Evolutionary conservation across 2,888 invertebrate species (phyloP).

Genomic region (Noctua pronuba): DNA sequence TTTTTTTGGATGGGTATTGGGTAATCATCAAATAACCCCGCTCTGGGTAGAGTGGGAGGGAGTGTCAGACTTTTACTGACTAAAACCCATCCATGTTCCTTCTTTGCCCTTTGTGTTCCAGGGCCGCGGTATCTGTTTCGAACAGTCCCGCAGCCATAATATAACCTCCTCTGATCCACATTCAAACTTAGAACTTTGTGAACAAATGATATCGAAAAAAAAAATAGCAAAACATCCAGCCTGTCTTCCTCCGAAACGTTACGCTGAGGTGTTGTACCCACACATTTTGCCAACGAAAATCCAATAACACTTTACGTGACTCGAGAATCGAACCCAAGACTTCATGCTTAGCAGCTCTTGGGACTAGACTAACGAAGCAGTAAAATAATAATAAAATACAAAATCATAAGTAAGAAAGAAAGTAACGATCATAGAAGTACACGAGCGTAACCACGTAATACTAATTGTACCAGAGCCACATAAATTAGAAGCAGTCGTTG

Average conservation of each 20-base stretch:
- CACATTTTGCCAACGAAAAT: background rate
- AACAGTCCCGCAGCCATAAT: no score
- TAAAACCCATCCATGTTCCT: no score
- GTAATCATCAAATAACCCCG: no score
- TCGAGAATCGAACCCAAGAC: background rate
- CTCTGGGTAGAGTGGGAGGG: no score
- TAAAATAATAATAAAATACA: background rate
- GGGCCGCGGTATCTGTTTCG: no score
- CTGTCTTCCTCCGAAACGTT: background rate
- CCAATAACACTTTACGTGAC: background rate
- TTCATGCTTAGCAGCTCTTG: background rate
- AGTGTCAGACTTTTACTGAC: no score
- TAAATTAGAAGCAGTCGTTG: conserved; percentile 44
- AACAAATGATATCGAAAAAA: background rate
- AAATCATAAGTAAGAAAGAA: conserved; percentile 22
- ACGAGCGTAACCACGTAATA: conserved; percentile 49
- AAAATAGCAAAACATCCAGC: no score
- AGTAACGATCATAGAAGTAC: conserved; percentile 25
- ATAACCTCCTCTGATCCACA: background rate
- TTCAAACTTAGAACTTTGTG: background rate
- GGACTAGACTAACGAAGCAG: background rate
- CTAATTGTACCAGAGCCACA: conserved; percentile 50
- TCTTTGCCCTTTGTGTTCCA: no score
- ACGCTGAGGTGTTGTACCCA: background rate
- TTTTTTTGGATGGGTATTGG: no score